These are phyloP conservation scores for Lordiphosa fenestrarum DNA, from an alignment of 2,888 invertebrate genomes.

Conservation along the genomic window DNA sequence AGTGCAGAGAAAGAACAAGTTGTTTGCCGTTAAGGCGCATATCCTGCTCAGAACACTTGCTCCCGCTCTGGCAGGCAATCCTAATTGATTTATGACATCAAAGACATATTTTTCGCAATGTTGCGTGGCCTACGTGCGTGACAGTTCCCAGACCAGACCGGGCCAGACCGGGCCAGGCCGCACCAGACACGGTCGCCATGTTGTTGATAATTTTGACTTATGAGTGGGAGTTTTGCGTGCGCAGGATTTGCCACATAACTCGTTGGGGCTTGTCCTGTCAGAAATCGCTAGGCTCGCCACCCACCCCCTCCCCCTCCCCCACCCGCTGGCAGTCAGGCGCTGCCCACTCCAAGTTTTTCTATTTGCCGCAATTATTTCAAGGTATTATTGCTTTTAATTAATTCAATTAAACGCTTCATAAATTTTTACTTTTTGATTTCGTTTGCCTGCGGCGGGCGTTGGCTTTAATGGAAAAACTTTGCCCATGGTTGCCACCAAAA, in stretches of 20 bases:
- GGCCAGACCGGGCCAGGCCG: conserved; percentile 29
- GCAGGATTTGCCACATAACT: conserved; percentile 71
- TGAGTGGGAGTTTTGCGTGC: conserved; percentile 64
- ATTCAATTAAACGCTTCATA: conserved; percentile 80
- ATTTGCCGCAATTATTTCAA: conserved; percentile 73
- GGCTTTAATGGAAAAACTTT: conserved; percentile 76
- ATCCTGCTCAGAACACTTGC: conserved; percentile 43
- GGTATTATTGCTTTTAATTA: conserved; percentile 78
- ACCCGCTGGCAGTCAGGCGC: background rate
- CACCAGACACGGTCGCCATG: conserved; percentile 51
- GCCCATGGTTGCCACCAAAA: conserved; percentile 49
- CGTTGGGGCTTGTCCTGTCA: conserved; percentile 38
- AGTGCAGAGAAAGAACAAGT: conserved; percentile 40
- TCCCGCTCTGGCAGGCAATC: conserved; percentile 40
- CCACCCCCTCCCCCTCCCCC: too few relatives aligned
- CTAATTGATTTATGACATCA: conserved; percentile 80
- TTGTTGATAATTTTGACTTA: conserved; percentile 80
- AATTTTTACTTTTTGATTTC: conserved; percentile 77
- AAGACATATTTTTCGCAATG: conserved; percentile 80
- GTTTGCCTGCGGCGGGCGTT: conserved; percentile 61
- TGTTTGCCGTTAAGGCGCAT: conserved; percentile 61
- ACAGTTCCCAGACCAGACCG: conserved; percentile 60
- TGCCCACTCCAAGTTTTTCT: conserved; percentile 62
- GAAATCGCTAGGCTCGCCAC: conserved; percentile 17
- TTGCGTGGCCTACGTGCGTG: conserved; percentile 78